These are phyloP conservation scores for Strix aluco DNA, from an alignment of 2,113 vertebrate genomes.

Conservation along the genomic window DNA sequence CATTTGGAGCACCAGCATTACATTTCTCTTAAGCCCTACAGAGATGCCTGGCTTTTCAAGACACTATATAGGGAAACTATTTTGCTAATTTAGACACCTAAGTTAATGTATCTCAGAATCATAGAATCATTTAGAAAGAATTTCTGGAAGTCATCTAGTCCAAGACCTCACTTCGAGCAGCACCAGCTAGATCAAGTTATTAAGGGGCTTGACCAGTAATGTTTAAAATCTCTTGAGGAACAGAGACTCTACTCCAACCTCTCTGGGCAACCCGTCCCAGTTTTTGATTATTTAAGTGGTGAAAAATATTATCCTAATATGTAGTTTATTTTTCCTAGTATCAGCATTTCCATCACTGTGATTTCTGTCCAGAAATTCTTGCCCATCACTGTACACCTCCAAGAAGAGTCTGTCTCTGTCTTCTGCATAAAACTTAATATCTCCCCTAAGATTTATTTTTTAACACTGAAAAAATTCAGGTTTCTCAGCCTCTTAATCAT, in stretches of 20 bases:
- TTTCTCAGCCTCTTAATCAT: neutral
- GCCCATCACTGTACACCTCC: neutral
- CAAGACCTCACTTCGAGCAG: neutral
- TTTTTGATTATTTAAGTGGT: neutral
- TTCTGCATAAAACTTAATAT: neutral
- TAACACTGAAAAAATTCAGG: neutral
- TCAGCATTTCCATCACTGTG: neutral
- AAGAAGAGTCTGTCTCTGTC: neutral
- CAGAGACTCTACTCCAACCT: neutral
- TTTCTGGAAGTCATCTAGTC: neutral
- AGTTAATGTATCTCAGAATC: neutral
- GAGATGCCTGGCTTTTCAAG: neutral
- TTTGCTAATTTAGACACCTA: neutral
- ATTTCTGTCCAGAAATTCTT: neutral
- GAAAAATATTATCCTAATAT: neutral
- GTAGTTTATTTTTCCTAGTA: neutral
- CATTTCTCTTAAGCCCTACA: neutral
- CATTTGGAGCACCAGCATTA: neutral
- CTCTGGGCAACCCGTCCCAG: accelerated
- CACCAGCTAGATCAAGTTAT: neutral
- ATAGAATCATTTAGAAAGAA: neutral
- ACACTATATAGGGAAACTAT: neutral
- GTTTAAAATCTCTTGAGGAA: neutral
- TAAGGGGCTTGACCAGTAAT: neutral
- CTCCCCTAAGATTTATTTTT: neutral